Base-by-base conservation (phyloP, 2,888 invertebrate species). In the Atrina japonica region DNA sequence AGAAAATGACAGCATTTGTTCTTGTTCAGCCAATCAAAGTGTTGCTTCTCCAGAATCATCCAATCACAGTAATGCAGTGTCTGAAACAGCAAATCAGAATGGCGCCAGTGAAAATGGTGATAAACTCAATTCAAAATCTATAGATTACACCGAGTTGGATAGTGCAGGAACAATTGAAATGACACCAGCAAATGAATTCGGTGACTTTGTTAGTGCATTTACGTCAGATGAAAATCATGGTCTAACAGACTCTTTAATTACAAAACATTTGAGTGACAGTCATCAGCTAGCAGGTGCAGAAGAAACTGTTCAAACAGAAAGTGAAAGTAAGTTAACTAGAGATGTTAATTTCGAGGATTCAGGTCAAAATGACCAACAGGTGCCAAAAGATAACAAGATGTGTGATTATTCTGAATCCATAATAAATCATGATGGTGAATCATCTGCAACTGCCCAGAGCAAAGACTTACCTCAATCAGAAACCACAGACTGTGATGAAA, bases 1-100 rank as follows among this genome's bases (percentile, higher is more conserved):
- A 21, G 71, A 69, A 14, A 66, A 76, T 16, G 75, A 72, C 27
- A 81, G 80, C 73, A 70, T 76, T 30, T 82, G 83, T 73, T 83
- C 82, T 23, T 81, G 83, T 81, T 76, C 76, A 3, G 65, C 64
- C 29, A 64, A 41, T 64, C 64, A 64, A 29, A 41, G 25, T 23
- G 27, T 25, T 16, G 35, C 52, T n/a, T 41, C 35, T 11, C 35
- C 35, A 35, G 35, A 35, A 7, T 7, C 11, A 35, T 5, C 53
- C 1, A 45, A 16, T 6, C 25, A 41, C 7, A 40, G 53, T 14
- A 43, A 60, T 27, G 35, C 40, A 23, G 66, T 47, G 16, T 35
- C 47, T 21, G 60, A 41, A 29, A 50, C 65, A 40, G 35, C 35
- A 5, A 35, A 35, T 11, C 35, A 35, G 35, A 35, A 35, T 35